Base-by-base conservation (phyloP, 1,140 invertebrate genomes). In the Cepaea nemoralis region DNA sequence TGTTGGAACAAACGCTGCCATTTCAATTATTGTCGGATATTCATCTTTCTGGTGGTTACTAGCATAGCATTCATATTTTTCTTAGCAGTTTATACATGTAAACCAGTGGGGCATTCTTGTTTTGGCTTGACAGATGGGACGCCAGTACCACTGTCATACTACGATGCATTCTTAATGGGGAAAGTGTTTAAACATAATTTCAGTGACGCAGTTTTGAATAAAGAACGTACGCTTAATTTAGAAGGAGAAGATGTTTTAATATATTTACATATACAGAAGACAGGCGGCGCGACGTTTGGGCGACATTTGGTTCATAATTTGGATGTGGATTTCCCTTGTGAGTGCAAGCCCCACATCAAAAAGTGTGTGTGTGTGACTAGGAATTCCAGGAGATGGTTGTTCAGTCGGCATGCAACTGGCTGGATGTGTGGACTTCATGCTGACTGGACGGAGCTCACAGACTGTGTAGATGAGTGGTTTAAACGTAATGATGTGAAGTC, bases 351-450 rank as follows among this genome's bases (percentile, higher is more conserved):
- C 33, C 81, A 83, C 1, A 85, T 84, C 39, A 91, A 90, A 79
- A 81, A 86, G 48, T 91, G 90, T 83, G 85, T 88, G 45, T 91
- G 90, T 85, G 69, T 84, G 1, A 91, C 87, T 22, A 83, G 73
- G 14, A 88, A 89, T 59, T 86, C 87, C 33, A 88, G 86, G 5
- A 83, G 88, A 14, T 99, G 98, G 98, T 93, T 99, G 70, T 99
- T 99, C 92, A 99, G 97, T 89, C 94, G 98, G 87, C 99, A 99
- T 92, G 99, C 98, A 12, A 99, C 97, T 27, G 98, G 98, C 71
- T 99, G 98, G 98, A 96, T 97, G 88, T 99, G 98, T 93, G 98
- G 98, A 74, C 92, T 99, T 27, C 98, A 99, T 92, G 97, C 98
- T n/a, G 93, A 99, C 92, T 99, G 97, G 95, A 99, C 98, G 22